Conservation (phyloP, 2,797 vertebrate species). For the Arrhamphus sclerolepis region DNA sequence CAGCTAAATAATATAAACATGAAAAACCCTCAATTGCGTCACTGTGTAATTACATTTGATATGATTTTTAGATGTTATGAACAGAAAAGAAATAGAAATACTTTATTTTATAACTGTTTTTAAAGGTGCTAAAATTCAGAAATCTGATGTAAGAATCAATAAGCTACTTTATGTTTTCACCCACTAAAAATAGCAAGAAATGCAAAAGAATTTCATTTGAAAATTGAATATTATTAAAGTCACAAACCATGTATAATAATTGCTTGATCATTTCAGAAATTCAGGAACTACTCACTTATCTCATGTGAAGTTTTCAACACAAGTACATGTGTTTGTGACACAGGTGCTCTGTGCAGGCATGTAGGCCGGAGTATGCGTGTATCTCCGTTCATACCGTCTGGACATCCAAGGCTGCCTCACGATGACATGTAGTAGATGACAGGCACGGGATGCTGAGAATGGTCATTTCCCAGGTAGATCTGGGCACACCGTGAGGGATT, state of each 20-base stretch:
- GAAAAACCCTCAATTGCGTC: slow-evolving; percentile 10
- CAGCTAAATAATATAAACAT: slow-evolving; percentile 21
- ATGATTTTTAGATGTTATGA: no score
- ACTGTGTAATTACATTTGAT: no score
- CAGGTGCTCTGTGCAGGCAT: not conserved
- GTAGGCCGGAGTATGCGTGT: slow-evolving; percentile 22
- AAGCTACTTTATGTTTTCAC: no score
- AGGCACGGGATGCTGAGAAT: slow-evolving; percentile 62
- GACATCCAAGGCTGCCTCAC: slow-evolving; percentile 48
- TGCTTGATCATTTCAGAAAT: not conserved
- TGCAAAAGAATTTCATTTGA: not conserved
- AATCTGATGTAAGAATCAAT: no score
- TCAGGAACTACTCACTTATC: not conserved
- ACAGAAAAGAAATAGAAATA: no score
- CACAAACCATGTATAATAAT: not conserved
- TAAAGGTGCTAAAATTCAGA: no score
- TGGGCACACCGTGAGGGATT: slow-evolving; percentile 67
- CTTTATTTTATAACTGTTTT: no score
- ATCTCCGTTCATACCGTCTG: slow-evolving; percentile 47
- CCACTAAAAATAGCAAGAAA: not conserved
- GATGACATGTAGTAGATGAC: slow-evolving; percentile 64
- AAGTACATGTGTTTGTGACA: not conserved
- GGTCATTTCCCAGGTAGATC: slow-evolving; percentile 80
- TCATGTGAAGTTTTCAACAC: not conserved
- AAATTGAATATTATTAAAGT: not conserved